These are phyloP conservation scores for Pheucticus melanocephalus DNA, from an alignment of 2,113 vertebrate species.

Conservation along the genomic window DNA sequence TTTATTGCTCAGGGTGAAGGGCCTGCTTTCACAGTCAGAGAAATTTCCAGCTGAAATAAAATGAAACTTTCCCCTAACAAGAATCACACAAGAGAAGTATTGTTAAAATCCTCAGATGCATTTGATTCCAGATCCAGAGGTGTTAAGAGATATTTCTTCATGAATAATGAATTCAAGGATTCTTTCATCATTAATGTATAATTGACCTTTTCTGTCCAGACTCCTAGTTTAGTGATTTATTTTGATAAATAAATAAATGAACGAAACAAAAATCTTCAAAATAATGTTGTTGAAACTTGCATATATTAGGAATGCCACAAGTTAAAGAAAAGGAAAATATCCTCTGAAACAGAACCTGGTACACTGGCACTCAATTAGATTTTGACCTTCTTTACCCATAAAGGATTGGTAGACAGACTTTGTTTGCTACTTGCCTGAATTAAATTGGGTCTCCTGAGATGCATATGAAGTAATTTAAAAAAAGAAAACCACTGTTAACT, in stretches of 20 bases:
- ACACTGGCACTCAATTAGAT: slow-evolving; percentile 39
- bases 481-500: slow-evolving; percentile 24
- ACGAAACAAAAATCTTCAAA: neutral
- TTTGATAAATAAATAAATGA: neutral
- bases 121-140: slow-evolving; percentile 20
- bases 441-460: slow-evolving; percentile 58
- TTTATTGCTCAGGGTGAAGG: neutral
- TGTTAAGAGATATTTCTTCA: neutral
- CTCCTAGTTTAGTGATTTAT: neutral
- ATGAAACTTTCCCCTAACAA: neutral
- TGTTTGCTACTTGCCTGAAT: slow-evolving; percentile 35
- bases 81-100: neutral
- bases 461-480: slow-evolving; percentile 33
- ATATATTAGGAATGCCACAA: neutral
- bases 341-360: neutral
- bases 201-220: slow-evolving; percentile 8
- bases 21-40: neutral
- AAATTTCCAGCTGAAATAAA: neutral
- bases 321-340: neutral
- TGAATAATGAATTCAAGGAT: slow-evolving; percentile 22
- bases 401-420: slow-evolving; percentile 19
- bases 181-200: slow-evolving; percentile 45
- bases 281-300: neutral
- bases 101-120: slow-evolving; percentile 3
- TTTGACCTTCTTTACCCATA: slow-evolving; percentile 58